These are phyloP conservation scores for Gymnopithys bicolor DNA, from an alignment of 2,797 vertebrate genomes.

Conservation along the genomic window DNA sequence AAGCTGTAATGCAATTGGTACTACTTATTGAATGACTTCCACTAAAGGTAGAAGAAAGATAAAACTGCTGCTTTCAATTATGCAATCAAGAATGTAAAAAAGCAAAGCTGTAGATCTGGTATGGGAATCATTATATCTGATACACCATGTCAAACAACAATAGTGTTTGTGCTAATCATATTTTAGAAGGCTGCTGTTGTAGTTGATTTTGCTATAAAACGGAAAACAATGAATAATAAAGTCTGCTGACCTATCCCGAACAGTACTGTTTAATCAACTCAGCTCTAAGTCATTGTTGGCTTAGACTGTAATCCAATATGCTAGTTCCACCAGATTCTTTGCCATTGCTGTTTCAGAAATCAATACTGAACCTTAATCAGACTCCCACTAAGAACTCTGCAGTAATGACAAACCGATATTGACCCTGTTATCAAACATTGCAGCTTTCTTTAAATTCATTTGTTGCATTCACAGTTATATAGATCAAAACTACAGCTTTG, in stretches of 20 bases:
- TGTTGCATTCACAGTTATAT: not conserved
- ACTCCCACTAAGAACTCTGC: not conserved
- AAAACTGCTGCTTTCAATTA: slow-evolving; percentile 66
- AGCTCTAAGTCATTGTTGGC: not conserved
- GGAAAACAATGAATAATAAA: slow-evolving; percentile 8
- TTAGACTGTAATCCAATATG: not conserved
- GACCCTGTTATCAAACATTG: not conserved
- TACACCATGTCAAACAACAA: slow-evolving; percentile 54
- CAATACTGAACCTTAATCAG: not conserved
- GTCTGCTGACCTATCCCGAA: not conserved
- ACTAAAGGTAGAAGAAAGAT: slow-evolving; percentile 19
- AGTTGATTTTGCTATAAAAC: slow-evolving; percentile 26
- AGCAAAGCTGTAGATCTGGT: not conserved
- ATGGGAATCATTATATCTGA: slow-evolving; percentile 49
- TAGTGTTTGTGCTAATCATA: slow-evolving; percentile 32
- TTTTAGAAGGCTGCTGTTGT: not conserved
- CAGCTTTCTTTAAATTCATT: not conserved
- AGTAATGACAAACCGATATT: not conserved
- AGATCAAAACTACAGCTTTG: not conserved
- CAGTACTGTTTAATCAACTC: not conserved
- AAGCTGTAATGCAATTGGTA: not conserved
- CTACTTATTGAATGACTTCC: slow-evolving; percentile 28
- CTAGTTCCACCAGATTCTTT: not conserved
- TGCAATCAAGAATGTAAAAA: slow-evolving; percentile 32
- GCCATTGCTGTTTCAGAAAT: not conserved